Base-by-base conservation (phyloP, 1,140 invertebrate genomes). In the Sinella curviseta region DNA sequence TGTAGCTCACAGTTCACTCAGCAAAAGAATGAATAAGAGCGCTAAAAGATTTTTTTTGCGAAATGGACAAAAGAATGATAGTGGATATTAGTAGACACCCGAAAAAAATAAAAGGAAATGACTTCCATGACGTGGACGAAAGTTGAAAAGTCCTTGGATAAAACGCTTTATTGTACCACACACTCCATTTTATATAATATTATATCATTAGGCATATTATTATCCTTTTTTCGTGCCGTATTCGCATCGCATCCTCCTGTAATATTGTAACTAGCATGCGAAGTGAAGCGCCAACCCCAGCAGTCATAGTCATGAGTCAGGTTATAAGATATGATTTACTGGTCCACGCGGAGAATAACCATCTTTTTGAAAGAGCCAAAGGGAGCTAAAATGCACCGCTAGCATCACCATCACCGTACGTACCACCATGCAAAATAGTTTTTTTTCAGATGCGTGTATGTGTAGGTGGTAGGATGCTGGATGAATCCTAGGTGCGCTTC, bases 291-390 rank as follows among this genome's bases (percentile, higher is more conserved):
- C 65, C 31, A 70, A 70, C 65, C n/a, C n/a, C n/a, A n/a, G n/a
- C n/a, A n/a, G n/a, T n/a, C n/a, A n/a, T n/a, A 70, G 65, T 33
- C 65, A 33, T 70, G 65, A 70, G 26, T 33, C 65, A 70, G 65
- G 65, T 70, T 30, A 24, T 70, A 70, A 30, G 31, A 60, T 17
- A 70, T 70, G 65, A 70, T 70, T 70, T 70, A 70, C 8, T 70
- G 31, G 26, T 70, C 3, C 12, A 70, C 30, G 14, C 31, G 26
- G 31, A 70, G 31, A 30, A 30, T 2, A 8, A 30, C 28, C 26
- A 16, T 30, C 3, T 70, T 70, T 31, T 70, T 16, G 14, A 70
- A 33, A 70, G 14, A 31, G 65, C n/a, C 26, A 70, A 70, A 4
- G 65, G 31, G 31, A 70, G 31, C 24, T 20, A 48, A 30, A 70